A percentile compares a stretch with the other conserved stretches of the same genome.
These are phyloP conservation scores for Mormyrus hasselquistii DNA, from an alignment of 2,797 vertebrate species.

Conservation along the genomic window DNA sequence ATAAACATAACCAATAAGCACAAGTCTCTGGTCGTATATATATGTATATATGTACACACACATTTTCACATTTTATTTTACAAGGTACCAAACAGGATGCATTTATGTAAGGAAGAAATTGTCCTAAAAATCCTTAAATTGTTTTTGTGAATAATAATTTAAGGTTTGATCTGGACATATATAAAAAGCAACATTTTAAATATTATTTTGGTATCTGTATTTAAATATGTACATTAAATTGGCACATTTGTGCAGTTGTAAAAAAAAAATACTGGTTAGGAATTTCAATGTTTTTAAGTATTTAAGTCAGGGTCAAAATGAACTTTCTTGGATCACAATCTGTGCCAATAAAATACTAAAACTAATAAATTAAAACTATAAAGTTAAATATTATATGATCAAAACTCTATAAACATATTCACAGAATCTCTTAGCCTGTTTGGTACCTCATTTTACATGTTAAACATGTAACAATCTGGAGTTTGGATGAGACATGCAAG, in stretches of 20 bases:
- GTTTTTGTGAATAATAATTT: conserved; percentile 2
- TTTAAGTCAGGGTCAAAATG: not conserved
- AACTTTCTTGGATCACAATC: not conserved
- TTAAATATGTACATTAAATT: conserved; percentile 12
- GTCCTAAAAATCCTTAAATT: not conserved
- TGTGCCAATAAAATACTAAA: not conserved
- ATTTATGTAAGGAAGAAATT: conserved; percentile 33
- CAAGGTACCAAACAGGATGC: conserved; percentile 14
- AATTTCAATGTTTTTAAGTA: not conserved
- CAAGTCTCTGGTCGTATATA: conserved; percentile 73
- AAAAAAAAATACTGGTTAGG: not conserved
- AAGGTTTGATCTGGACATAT: conserved; percentile 38
- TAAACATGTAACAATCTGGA: conserved; percentile 34
- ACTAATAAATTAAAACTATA: not conserved
- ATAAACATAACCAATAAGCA: conserved; percentile 68
- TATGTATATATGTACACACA: conserved; percentile 7
- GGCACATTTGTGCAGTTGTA: not conserved
- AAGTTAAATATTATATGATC: not conserved
- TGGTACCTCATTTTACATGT: conserved; percentile 2
- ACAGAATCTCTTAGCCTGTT: not conserved
- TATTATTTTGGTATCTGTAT: conserved; percentile 4
- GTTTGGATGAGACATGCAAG: conserved; percentile 30
- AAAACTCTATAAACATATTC: not conserved
- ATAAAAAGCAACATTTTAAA: not conserved
- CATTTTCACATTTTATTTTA: conserved; percentile 9